Base-by-base conservation (phyloP, 2,888 invertebrate genomes). In the Cheilosia variabilis region DNA sequence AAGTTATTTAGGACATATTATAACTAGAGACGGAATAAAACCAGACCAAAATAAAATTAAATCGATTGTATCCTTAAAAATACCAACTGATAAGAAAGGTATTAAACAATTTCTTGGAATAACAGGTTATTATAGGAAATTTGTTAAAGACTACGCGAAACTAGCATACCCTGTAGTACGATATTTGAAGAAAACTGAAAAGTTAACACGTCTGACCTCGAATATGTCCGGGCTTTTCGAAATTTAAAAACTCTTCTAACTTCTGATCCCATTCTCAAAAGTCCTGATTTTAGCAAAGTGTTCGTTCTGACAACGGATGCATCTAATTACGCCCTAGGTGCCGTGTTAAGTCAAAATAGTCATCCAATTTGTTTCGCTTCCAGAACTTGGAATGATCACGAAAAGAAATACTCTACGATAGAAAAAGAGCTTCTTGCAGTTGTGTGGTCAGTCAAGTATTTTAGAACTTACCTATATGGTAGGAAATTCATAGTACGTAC, bases 401-500 rank as follows among this genome's bases (percentile, higher is more conserved):
- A 63, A 27, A 6, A 17, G 7, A 57, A 57, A 17, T 57, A 57
- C 10, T 57, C 13, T 13, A 60, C 60, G 22, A 60, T 60, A 7
- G 60, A 41, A 19, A 60, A 60, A 24, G 45, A 62, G 13, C 62
- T 62, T 31, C 58, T 58, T 13, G 37, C 58, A 41, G 58, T 58
- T 10, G 19, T 58, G 2, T 58, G 58, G 58, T 34, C 58, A 41
- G 58, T 47, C 4, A 9, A 47, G 7, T 19, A 47, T n/a, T 91
- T 91, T 31, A 52, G 90, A 27, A 90, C 90, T 1, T 91, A 91
- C 22, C 17, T 91, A 2, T 90, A 89, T 45, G 47, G 47, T 19
- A 47, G 91, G 41, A 88, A 88, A 72, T 92, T 92, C 34, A 88
- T 71, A 0, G 90, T 92, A 0, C 88, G 90, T 5, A 92, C 91